phyloP scores from a whole-genome alignment of 2,888 invertebrate species.

The Standfussiana lucernea region DNA sequence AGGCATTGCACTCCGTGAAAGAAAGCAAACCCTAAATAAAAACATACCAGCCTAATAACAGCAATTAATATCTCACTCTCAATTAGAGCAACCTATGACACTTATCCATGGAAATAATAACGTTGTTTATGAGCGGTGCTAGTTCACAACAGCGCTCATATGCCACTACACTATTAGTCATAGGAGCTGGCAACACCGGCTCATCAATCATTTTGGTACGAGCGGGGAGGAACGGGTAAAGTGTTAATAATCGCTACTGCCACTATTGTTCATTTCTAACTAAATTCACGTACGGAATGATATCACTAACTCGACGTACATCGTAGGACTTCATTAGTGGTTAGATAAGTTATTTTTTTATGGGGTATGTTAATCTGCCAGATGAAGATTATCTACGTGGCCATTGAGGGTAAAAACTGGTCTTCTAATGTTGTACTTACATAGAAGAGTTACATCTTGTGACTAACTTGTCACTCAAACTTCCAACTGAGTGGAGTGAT shows the following conservation, averaged over 20 bases:
- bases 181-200: conserved; percentile 69
- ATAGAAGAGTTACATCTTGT: not conserved
- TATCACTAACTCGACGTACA: conserved; percentile 55
- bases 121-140: conserved; percentile 65
- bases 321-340: conserved; percentile 33
- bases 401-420: not conserved
- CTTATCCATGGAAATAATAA: conserved; percentile 66
- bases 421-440: not conserved
- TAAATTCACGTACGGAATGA: conserved; percentile 66
- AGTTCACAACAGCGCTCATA: conserved; percentile 79
- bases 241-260: conserved; percentile 87
- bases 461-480: not conserved
- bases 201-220: conserved; percentile 85
- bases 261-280: conserved; percentile 83
- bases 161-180: conserved; percentile 87
- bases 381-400: not conserved
- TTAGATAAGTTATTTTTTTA: conserved; percentile 16
- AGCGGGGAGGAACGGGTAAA: conserved; percentile 77
- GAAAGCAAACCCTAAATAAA: conserved; percentile 33
- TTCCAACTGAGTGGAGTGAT: not conserved
- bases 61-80: conserved; percentile 55
- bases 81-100: conserved; percentile 65
- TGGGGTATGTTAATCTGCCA: not conserved
- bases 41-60: conserved; percentile 38
- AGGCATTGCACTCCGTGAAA: not conserved